phyloP scores from a whole-genome alignment of 2,113 vertebrate species.

The Paracanthobrama guichenoti region DNA sequence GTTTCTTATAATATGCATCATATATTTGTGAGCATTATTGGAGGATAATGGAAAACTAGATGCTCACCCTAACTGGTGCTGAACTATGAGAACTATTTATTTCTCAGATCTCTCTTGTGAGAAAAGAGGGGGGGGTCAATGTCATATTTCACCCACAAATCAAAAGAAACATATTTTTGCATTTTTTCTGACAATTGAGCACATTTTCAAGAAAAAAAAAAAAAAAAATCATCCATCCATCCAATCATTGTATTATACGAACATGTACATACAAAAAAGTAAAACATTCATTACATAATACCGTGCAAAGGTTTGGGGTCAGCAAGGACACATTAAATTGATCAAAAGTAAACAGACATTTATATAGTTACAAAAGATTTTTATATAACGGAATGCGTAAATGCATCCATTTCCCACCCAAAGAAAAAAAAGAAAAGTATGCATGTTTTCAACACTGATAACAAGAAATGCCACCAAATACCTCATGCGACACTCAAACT shows the following conservation, averaged over 20 bases:
- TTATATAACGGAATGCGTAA: not conserved
- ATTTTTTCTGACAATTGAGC: too few relatives aligned
- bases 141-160: not conserved
- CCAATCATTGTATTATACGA: too few relatives aligned
- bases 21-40: constrained; percentile 61
- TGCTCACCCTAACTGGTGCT: constrained; percentile 63
- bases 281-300: too few relatives aligned
- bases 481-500: not conserved
- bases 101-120: too few relatives aligned
- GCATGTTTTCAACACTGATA: not conserved
- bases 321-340: not conserved
- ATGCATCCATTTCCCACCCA: not conserved
- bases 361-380: not conserved
- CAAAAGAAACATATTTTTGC: not conserved
- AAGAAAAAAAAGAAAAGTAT: too few relatives aligned
- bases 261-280: too few relatives aligned
- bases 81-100: too few relatives aligned
- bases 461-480: not conserved
- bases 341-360: not conserved
- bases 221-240: too few relatives aligned
- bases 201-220: too few relatives aligned
- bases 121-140: too few relatives aligned
- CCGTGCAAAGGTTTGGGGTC: too few relatives aligned
- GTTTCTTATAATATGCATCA: constrained; percentile 64
- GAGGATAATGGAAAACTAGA: constrained; percentile 62